Conservation (phyloP, 23 tunicate genomes). For the Ciona savignyi region DNA sequence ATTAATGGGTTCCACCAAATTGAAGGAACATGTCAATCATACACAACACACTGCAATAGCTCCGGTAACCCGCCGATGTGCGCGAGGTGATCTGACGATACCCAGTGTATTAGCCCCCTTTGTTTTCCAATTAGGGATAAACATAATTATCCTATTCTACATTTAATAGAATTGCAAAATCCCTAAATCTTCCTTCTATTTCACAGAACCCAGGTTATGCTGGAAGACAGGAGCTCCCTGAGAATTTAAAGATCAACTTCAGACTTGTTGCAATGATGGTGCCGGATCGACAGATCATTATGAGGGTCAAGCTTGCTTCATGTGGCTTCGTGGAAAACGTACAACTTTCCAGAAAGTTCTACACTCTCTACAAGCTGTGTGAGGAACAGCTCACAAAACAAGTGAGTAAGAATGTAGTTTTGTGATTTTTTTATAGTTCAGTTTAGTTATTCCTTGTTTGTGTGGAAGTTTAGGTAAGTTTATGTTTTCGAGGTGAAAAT, state of each 20-base stretch:
- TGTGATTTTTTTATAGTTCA: too few relatives aligned
- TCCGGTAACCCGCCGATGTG: too few relatives aligned
- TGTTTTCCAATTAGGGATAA: too few relatives aligned
- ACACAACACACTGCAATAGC: too few relatives aligned
- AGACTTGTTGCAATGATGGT: conserved; percentile 98
- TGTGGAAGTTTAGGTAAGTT: not conserved
- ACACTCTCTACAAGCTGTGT: conserved; percentile 91
- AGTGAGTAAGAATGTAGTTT: conserved; percentile 34
- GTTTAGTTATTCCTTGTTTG: not conserved
- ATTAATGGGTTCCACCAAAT: too few relatives aligned
- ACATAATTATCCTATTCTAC: too few relatives aligned
- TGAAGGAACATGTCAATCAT: too few relatives aligned
- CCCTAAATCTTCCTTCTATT: too few relatives aligned
- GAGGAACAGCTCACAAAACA: conserved; percentile 98
- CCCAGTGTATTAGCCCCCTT: too few relatives aligned
- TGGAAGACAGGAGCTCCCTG: conserved; percentile 94
- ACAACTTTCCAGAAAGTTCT: conserved; percentile 91
- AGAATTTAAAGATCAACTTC: conserved; percentile 90
- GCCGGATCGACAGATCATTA: conserved; percentile 96
- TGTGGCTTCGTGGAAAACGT: conserved; percentile 91
- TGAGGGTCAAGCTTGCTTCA: conserved; percentile 92
- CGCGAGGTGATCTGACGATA: too few relatives aligned
- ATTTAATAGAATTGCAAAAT: too few relatives aligned
- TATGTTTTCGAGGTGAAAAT: too few relatives aligned
- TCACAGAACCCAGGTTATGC: conserved; percentile 95